These are phyloP conservation scores for Aphelenchoides avenae DNA, from an alignment of 1,140 invertebrate genomes.

Conservation along the genomic window DNA sequence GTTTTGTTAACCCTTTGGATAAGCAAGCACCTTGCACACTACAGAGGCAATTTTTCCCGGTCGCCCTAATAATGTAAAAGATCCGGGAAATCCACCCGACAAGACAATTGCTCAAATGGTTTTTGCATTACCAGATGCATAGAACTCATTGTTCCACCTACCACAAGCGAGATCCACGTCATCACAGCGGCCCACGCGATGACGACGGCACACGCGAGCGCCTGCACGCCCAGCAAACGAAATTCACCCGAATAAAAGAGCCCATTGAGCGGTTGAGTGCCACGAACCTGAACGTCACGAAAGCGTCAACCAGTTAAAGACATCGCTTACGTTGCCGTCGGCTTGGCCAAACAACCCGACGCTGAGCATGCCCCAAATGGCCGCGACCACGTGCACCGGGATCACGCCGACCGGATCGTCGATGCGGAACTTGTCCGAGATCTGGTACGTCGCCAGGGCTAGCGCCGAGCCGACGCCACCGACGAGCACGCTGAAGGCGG, in stretches of 20 bases:
- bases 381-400: slow-evolving; percentile 60
- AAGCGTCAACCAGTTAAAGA: too few relatives aligned
- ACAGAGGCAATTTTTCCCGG: background rate
- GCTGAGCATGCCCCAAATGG: slow-evolving; percentile 60
- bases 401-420: slow-evolving; percentile 62
- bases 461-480: slow-evolving; percentile 58
- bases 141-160: too few relatives aligned
- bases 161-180: slow-evolving; percentile 34
- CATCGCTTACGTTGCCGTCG: too few relatives aligned
- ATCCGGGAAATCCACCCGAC: background rate
- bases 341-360: slow-evolving; percentile 59
- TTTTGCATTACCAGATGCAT: too few relatives aligned
- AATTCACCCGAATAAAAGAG: slow-evolving; percentile 40
- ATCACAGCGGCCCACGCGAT: slow-evolving; percentile 25
- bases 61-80: slow-evolving; percentile 8
- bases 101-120: too few relatives aligned
- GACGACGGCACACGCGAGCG: slow-evolving; percentile 21
- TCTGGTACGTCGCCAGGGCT: slow-evolving; percentile 46
- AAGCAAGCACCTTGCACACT: too few relatives aligned
- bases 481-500: slow-evolving; percentile 57
- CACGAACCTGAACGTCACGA: too few relatives aligned
- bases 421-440: slow-evolving; percentile 57
- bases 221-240: slow-evolving; percentile 24
- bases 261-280: slow-evolving; percentile 32
- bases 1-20: too few relatives aligned